Base-by-base conservation (phyloP, 2,888 invertebrate species). In the Acholoe squamosa region DNA sequence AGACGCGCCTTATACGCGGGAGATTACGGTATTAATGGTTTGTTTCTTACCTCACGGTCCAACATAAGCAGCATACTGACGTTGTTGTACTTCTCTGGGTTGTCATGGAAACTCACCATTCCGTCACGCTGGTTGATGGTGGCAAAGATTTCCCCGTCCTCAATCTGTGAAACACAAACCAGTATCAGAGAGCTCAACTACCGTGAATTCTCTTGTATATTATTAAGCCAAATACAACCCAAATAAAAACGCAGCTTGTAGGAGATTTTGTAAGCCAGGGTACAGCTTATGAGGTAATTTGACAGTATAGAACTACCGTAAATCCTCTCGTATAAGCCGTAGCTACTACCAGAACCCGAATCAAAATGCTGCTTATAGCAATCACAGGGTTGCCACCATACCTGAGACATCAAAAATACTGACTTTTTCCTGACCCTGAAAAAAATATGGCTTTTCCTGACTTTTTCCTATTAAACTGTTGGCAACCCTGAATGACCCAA, bases 91-190 rank as follows among this genome's bases (percentile, higher is more conserved):
- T 98, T 98, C 95, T 99, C 99, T 16, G 99, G 99, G 96, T 98
- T 98, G 95, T 99, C 99, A 93, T 98, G 97, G 95, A 99, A 99
- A 90, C 98, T 97, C 25, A 99, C 99, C 99, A 99, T 99, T 22
- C 99, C 99, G 96, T 99, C 99, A 96, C 98, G 98, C 96, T 99
- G 98, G 96, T 99, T 99, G 93, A 99, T 99, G 94, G 98, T 98
- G 43, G 99, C 99, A 96, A 98, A 99, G 94, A 99, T 99, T 96
- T 99, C 98, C 90, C 98, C 98, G 95, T 98, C 98, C 96, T 99
- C 98, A 94, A 99, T 99, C 98, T 99, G 80, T 31, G 3, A 76
- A 16, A 76, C 25, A 76, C 31, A 14, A 76, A 16, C 16, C 25
- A 71, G n/a, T 25, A 71, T 16, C 71, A 71, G 54, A 54, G 10